These are phyloP conservation scores for Daubentonia madagascariensis DNA, from an alignment of 2,113 vertebrate genomes.

Conservation along the genomic window DNA sequence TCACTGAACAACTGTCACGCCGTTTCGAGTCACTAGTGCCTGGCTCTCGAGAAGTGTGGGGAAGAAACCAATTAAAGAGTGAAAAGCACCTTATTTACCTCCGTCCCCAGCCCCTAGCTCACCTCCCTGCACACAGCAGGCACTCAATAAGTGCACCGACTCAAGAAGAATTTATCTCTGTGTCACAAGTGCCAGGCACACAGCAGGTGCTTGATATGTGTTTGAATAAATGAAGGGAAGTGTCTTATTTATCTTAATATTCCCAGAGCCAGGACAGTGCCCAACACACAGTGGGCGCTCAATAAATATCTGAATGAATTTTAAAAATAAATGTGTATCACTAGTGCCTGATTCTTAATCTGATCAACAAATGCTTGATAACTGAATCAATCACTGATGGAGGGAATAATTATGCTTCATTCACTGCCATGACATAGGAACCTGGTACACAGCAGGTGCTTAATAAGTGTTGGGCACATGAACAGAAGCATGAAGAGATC, in stretches of 20 bases:
- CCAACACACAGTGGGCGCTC: neutral
- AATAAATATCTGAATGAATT: slow-evolving; percentile 21
- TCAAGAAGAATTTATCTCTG: neutral
- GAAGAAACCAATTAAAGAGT: neutral
- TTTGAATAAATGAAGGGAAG: neutral
- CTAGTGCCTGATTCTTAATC: neutral
- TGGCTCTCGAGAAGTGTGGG: neutral
- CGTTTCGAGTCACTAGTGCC: neutral
- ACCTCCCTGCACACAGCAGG: neutral
- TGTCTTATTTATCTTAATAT: neutral
- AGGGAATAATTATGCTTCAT: neutral
- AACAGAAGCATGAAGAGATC: neutral
- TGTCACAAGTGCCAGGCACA: neutral
- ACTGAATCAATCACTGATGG: neutral
- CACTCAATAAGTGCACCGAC: neutral
- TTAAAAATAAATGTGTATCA: neutral
- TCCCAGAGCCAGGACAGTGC: neutral
- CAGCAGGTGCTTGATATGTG: accelerated
- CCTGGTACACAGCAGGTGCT: neutral
- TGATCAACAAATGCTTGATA: neutral
- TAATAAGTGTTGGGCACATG: neutral
- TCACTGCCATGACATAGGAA: neutral
- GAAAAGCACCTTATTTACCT: neutral
- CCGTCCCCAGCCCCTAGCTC: neutral
- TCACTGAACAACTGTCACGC: neutral